Evolutionary conservation across 2,113 vertebrate genomes (phyloP), one percentile per base, ranked within the genome.

Genomic region (Calidris pygmaea): DNA sequence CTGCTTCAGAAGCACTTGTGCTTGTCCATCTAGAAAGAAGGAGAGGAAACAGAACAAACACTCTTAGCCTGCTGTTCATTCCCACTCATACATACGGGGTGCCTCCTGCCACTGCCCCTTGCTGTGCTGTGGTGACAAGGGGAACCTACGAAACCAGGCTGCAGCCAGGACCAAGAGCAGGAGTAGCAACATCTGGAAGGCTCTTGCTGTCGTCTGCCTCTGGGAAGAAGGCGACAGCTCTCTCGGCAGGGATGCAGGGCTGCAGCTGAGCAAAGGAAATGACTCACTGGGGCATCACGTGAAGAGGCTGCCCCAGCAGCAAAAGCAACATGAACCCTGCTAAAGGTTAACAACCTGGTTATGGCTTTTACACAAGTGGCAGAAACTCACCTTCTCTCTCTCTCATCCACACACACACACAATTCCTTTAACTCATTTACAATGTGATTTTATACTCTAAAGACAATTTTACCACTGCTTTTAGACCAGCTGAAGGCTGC

Each of bases 21-120:
- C 74, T 37, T 76, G 45, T 85, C 87, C 94, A 74, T 39, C 94
- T 97, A 70, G 85, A 92, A 93, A 88, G 24, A 21, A 71, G 34
- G 76, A 45, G 70, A 95, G 56, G 63, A 68, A 85, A 23, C 7
- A 85, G 19, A 72, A 35, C 5, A 65, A 45, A 27, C 9, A 3
- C 3, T 41, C 29, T 70, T 6, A 76, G 32, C 17, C 43, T 35
- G 60, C 34, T 70, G 0, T 43, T 68, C 30, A 10, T 8, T 35
- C 50, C 12, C 23, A 26, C 7, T 10, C 0, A 1, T 5, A 14
- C 32, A 15, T 4, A 5, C 0, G 3, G 5, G 37, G 7, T 60
- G n/a, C 14, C 29, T 56, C 30, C 35, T 20, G 45, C 21, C 8
- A 1, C 59, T 32, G 75, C 43, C 24, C 56, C 10, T 1, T 4